Percentiles rank a stretch among this genome's conserved stretches.
These are phyloP conservation scores for Panagrolaimus sp. DNA, from an alignment of 1,140 invertebrate genomes.

Conservation along the genomic window DNA sequence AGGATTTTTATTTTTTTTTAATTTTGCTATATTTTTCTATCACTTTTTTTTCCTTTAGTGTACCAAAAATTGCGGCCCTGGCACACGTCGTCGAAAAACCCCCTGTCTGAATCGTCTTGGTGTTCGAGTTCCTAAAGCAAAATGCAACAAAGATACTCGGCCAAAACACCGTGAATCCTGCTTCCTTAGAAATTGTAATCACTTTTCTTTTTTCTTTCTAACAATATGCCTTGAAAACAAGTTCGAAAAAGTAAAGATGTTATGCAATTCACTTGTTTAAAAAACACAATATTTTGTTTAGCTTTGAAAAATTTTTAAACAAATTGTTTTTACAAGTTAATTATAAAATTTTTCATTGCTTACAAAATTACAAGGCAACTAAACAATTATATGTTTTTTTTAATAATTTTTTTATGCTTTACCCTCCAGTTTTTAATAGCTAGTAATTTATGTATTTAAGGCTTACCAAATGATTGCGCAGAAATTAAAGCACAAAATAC, in stretches of 20 bases:
- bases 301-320: too few species aligned
- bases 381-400: too few species aligned
- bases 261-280: too few species aligned
- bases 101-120: constrained; percentile 35
- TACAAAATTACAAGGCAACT: too few species aligned
- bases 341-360: too few species aligned
- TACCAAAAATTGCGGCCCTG: constrained; percentile 49
- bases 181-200: constrained; percentile 53
- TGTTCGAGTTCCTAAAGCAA: constrained; percentile 22
- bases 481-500: constrained; percentile 39
- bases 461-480: constrained; percentile 47
- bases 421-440: too few species aligned
- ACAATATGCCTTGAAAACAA: too few species aligned
- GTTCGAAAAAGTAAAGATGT: too few species aligned
- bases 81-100: constrained; percentile 39
- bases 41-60: constrained; percentile 37
- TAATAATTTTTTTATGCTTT: too few species aligned
- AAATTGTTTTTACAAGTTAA: too few species aligned
- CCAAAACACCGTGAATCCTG: constrained; percentile 47
- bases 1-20: constrained; percentile 46
- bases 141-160: constrained; percentile 24
- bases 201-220: too few species aligned
- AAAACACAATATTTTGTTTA: too few species aligned
- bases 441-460: constrained; percentile 17
- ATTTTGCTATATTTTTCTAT: constrained; percentile 32